Evolutionary conservation across 2,888 invertebrate species (phyloP).

Genomic region (Philereme vetulata): DNA sequence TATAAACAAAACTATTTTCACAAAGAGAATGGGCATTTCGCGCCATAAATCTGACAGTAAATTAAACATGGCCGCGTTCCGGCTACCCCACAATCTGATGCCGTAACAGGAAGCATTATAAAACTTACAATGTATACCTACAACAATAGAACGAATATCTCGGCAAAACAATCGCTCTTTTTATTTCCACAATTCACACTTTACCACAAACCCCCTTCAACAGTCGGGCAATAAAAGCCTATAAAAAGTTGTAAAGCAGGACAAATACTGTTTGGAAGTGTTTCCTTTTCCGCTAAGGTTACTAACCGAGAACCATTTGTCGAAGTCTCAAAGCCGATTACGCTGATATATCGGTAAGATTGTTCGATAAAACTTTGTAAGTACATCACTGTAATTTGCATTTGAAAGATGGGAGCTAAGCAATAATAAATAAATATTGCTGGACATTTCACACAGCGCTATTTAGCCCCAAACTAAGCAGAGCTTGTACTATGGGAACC

Average conservation of each 20-base stretch:
- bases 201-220: too few species aligned
- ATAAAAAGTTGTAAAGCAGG: not conserved
- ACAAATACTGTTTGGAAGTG: slow-evolving; percentile 8
- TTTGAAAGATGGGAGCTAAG: too few species aligned
- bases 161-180: slow-evolving; percentile 36
- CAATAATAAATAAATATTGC: too few species aligned
- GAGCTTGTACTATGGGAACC: too few species aligned
- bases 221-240: too few species aligned
- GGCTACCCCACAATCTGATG: slow-evolving; percentile 31
- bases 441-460: too few species aligned
- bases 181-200: slow-evolving; percentile 30
- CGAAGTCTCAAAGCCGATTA: slow-evolving; percentile 6
- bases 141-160: slow-evolving; percentile 37
- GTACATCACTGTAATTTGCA: too few species aligned
- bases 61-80: slow-evolving; percentile 36
- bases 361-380: too few species aligned
- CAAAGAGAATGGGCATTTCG: slow-evolving; percentile 7
- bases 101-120: slow-evolving; percentile 27
- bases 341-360: slow-evolving; percentile 7
- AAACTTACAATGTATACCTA: slow-evolving; percentile 10
- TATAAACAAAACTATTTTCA: slow-evolving; percentile 3
- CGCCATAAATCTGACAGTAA: slow-evolving; percentile 20
- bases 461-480: too few species aligned
- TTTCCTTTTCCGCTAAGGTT: slow-evolving; percentile 2
- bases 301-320: slow-evolving; percentile 2